phyloP scores from a whole-genome alignment of 1,140 invertebrate genomes.

The Thalassaphorura encarpata region DNA sequence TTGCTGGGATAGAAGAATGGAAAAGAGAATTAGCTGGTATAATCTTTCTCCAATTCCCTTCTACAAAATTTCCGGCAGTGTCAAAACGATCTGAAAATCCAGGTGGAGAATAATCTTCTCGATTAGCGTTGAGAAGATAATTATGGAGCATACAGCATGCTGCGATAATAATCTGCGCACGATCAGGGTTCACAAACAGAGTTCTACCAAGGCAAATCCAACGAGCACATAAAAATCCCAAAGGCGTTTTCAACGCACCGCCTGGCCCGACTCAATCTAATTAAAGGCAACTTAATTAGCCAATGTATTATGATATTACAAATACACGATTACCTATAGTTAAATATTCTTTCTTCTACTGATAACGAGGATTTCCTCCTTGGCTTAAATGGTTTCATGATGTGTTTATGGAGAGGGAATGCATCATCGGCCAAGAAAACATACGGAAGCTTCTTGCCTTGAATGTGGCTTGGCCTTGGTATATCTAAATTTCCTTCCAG shows the following conservation, averaged over 20 bases:
- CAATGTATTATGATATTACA: not conserved
- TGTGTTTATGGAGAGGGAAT: conserved; percentile 35
- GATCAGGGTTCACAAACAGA: conserved; percentile 14
- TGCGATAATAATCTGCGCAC: conserved; percentile 4
- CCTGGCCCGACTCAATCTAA: conserved; percentile 37
- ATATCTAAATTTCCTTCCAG: conserved; percentile 14
- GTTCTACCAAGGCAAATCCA: conserved; percentile 16
- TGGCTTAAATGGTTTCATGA: conserved; percentile 38
- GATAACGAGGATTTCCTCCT: conserved; percentile 29
- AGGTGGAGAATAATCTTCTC: not conserved
- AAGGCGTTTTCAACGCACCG: conserved; percentile 40
- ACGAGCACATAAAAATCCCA: conserved; percentile 36
- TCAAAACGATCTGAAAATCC: not conserved
- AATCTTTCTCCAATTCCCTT: not conserved
- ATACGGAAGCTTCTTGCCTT: conserved; percentile 12
- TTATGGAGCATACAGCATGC: conserved; percentile 18
- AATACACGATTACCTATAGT: conserved; percentile 40
- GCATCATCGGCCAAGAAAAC: conserved; percentile 38
- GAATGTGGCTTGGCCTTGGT: conserved; percentile 22
- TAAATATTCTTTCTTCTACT: conserved; percentile 39
- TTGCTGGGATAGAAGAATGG: not conserved
- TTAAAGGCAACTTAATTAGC: too few relatives aligned
- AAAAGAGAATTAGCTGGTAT: not conserved
- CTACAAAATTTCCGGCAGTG: not conserved
- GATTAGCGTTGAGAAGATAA: not conserved